Evolutionary conservation across 2,888 invertebrate species (phyloP).

Genomic region (Eristalis intricaria): DNA sequence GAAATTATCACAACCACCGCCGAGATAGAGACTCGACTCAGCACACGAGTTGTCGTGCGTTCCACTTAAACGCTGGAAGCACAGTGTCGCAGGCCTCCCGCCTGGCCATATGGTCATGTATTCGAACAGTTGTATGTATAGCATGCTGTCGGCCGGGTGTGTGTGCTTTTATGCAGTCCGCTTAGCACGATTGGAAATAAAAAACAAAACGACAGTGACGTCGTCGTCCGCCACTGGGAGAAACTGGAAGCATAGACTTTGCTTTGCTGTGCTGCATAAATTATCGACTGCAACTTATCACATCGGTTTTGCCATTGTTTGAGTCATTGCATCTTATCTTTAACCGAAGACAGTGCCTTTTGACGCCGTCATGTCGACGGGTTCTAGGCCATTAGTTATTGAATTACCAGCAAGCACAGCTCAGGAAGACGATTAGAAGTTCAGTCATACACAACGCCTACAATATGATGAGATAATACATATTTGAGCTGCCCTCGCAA

Average conservation of each 20-base stretch:
- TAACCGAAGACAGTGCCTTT: conserved; percentile 36
- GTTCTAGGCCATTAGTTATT: conserved; percentile 36
- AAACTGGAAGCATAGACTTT: conserved; percentile 3
- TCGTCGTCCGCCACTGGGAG: conserved; percentile 5
- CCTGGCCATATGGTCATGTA: conserved; percentile 46
- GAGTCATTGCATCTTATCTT: conserved; percentile 55
- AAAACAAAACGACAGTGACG: conserved; percentile 42
- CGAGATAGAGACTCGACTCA: conserved; percentile 33
- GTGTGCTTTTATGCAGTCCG: conserved; percentile 50
- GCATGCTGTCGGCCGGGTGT: conserved; percentile 4
- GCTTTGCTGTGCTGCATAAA: conserved; percentile 47
- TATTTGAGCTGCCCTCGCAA: conserved; percentile 25
- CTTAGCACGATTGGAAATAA: conserved; percentile 15
- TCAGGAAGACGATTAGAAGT: conserved; percentile 25
- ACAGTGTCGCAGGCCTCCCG: conserved; percentile 64
- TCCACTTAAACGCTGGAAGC: conserved; percentile 66
- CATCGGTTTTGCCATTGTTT: conserved; percentile 1
- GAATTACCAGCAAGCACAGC: conserved; percentile 30
- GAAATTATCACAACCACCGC: conserved; percentile 59
- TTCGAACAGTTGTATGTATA: conserved; percentile 24
- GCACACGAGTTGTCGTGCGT: conserved; percentile 66
- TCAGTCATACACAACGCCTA: conserved; percentile 28
- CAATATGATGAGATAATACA: conserved; percentile 41
- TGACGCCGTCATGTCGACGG: conserved; percentile 53
- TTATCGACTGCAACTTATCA: conserved; percentile 57